These are phyloP conservation scores for Chelonus insularis DNA, from an alignment of 1,140 invertebrate species.

Conservation along the genomic window DNA sequence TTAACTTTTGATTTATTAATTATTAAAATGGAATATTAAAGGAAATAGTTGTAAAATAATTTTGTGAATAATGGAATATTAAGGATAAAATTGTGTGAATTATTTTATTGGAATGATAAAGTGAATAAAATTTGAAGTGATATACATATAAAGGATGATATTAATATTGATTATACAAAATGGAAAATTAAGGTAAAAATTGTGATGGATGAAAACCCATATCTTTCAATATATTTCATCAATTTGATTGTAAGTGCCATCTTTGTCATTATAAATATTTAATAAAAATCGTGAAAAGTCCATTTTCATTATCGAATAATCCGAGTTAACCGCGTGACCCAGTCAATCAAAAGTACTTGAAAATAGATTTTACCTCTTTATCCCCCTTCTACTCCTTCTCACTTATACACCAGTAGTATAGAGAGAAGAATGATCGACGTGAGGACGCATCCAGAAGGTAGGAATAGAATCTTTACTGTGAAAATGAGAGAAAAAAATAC, in stretches of 20 bases:
- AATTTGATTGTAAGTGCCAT: neutral
- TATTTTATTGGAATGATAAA: no score
- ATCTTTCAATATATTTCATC: neutral
- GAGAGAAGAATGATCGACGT: conserved; percentile 28
- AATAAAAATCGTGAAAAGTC: conserved; percentile 42
- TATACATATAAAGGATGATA: no score
- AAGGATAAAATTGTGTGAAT: no score
- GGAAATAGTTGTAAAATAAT: no score
- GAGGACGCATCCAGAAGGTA: conserved; percentile 20
- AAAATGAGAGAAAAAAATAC: neutral
- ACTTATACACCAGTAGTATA: conserved; percentile 1
- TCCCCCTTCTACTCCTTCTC: neutral
- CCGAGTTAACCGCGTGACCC: conserved; percentile 35
- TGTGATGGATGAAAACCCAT: conserved; percentile 2
- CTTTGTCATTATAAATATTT: conserved; percentile 32
- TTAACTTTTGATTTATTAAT: no score
- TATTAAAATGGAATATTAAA: no score
- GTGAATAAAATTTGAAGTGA: no score
- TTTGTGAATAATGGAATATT: no score
- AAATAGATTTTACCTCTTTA: conserved; percentile 43
- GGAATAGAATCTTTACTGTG: conserved; percentile 18
- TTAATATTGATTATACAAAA: no score
- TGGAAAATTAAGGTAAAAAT: no score
- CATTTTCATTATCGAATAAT: conserved; percentile 39
- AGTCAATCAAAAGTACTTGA: conserved; percentile 43